Evolutionary conservation across 1,140 invertebrate species (phyloP).

Genomic region (Eulimnadia texana): DNA sequence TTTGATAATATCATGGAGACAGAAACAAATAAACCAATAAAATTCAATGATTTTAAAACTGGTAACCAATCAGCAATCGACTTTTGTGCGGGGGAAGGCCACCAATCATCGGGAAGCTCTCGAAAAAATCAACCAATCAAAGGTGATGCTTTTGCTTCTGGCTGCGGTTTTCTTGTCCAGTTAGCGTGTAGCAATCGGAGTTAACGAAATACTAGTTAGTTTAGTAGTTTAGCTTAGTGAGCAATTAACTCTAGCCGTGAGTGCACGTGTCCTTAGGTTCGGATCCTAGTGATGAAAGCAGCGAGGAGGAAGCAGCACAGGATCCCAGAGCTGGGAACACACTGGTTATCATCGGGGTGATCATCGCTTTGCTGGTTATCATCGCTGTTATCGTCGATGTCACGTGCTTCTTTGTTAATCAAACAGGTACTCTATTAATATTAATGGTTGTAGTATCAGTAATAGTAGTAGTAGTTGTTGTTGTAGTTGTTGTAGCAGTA

Average conservation of each 20-base stretch:
- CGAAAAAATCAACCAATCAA: not conserved
- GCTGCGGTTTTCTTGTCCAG: not conserved
- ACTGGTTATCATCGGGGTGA: slow-evolving; percentile 58
- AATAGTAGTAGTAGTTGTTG: not conserved
- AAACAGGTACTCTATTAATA: slow-evolving; percentile 32
- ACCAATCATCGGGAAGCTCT: not conserved
- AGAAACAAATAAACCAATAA: too few relatives aligned
- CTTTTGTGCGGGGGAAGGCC: not conserved
- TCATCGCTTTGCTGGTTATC: slow-evolving; percentile 52
- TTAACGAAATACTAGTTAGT: too few relatives aligned
- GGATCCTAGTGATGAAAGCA: not conserved
- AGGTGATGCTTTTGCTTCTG: not conserved
- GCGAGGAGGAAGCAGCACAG: not conserved
- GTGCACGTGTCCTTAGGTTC: not conserved
- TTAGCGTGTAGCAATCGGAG: too few relatives aligned
- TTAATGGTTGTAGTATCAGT: not conserved
- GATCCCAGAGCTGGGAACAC: slow-evolving; percentile 26
- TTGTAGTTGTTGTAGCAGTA: not conserved
- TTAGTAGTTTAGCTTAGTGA: too few relatives aligned
- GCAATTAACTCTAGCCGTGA: not conserved
- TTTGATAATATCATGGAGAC: too few relatives aligned
- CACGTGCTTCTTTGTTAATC: slow-evolving; percentile 50
- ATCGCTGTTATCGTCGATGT: slow-evolving; percentile 62
- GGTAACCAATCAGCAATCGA: too few relatives aligned
- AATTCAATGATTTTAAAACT: too few relatives aligned